Conservation (phyloP, 2,888 invertebrate genomes). For the Pseudoips prasinana region DNA sequence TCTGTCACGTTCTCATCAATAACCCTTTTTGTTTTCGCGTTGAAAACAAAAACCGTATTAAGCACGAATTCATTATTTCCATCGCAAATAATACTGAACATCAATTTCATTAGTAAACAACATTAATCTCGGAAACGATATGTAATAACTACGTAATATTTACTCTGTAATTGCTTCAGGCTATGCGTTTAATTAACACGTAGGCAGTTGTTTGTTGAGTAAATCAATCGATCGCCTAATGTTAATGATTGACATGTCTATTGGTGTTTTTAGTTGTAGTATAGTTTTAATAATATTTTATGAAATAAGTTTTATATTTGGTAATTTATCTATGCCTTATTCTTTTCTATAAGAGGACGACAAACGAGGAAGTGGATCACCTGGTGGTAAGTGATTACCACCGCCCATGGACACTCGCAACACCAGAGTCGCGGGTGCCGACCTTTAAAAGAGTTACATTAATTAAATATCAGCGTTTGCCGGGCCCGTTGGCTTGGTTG, state of each 20-base stretch:
- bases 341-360: no score
- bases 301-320: no score
- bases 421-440: no score
- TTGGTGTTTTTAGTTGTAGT: slow-evolving; percentile 8
- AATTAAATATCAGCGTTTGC: no score
- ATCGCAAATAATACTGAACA: slow-evolving; percentile 40
- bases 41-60: slow-evolving; percentile 16
- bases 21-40: neutral
- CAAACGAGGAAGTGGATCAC: no score
- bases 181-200: slow-evolving; percentile 43
- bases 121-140: slow-evolving; percentile 43
- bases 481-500: no score
- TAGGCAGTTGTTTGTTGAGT: slow-evolving; percentile 33
- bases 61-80: slow-evolving; percentile 33
- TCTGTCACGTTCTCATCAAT: no score
- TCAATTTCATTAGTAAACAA: slow-evolving; percentile 50
- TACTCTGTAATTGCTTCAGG: slow-evolving; percentile 42
- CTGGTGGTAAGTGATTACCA: no score
- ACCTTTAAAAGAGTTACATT: no score
- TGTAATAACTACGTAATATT: slow-evolving; percentile 41
- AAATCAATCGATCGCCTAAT: slow-evolving; percentile 30
- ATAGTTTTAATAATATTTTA: no score
- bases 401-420: no score
- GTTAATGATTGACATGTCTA: slow-evolving; percentile 12
- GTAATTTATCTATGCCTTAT: no score